Evolutionary conservation across 2,888 invertebrate genomes (phyloP).

Genomic region (Stomorhina lunata): DNA sequence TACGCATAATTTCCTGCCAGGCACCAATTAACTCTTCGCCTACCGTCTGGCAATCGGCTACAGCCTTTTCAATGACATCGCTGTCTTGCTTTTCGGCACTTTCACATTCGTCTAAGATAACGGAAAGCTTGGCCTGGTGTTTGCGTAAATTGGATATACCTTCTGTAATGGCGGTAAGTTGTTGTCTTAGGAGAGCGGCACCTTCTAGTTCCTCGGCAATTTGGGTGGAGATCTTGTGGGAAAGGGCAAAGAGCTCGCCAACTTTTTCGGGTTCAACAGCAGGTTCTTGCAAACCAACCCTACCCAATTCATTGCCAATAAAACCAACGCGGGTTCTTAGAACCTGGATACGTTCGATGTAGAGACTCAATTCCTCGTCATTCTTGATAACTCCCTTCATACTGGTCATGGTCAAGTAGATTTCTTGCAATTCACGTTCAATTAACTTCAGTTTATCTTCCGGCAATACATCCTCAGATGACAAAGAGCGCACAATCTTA

Average conservation of each 20-base stretch:
- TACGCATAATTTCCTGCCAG: slow-evolving; percentile 89
- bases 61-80: slow-evolving; percentile 88
- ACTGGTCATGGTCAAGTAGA: slow-evolving; percentile 85
- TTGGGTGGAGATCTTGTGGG: slow-evolving; percentile 86
- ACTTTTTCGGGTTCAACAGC: slow-evolving; percentile 87
- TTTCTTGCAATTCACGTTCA: slow-evolving; percentile 88
- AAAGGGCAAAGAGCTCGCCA: slow-evolving; percentile 85
- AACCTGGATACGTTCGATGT: slow-evolving; percentile 90
- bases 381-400: slow-evolving; percentile 90
- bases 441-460: slow-evolving; percentile 87
- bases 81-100: slow-evolving; percentile 86
- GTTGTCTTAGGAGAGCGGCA: slow-evolving; percentile 87
- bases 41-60: slow-evolving; percentile 86
- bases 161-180: slow-evolving; percentile 86
- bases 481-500: slow-evolving; percentile 85
- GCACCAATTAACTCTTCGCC: slow-evolving; percentile 85
- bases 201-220: slow-evolving; percentile 89
- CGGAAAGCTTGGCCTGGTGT: slow-evolving; percentile 84
- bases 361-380: slow-evolving; percentile 90
- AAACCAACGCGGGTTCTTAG: slow-evolving; percentile 87
- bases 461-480: slow-evolving; percentile 87
- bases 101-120: slow-evolving; percentile 87
- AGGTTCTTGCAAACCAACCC: slow-evolving; percentile 87
- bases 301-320: slow-evolving; percentile 89
- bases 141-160: slow-evolving; percentile 86